A percentile compares a stretch with the other conserved stretches of the same genome.
Conservation (phyloP, 2,113 vertebrate species). For the Nyctibius bracteatus region DNA sequence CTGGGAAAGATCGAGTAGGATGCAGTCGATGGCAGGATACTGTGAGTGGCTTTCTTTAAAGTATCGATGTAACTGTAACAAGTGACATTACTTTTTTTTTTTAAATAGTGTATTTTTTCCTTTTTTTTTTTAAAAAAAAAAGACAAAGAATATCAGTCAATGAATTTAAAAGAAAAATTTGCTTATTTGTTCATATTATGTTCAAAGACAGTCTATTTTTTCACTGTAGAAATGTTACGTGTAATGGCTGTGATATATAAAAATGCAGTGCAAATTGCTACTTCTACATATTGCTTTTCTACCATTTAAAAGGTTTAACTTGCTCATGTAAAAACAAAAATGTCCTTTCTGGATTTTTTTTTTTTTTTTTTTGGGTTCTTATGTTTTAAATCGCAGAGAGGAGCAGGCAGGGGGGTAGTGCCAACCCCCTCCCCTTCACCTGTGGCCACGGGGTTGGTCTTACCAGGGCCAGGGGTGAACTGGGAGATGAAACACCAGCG, state of each 20-base stretch:
- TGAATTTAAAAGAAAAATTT: constrained; percentile 72
- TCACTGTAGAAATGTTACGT: constrained; percentile 86
- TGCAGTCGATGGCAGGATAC: neutral
- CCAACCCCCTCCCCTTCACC: neutral
- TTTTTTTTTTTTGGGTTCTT: neutral
- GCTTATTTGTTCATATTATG: constrained; percentile 89
- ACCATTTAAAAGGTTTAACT: constrained; percentile 53
- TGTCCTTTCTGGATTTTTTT: neutral
- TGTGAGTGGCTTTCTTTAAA: constrained; percentile 67
- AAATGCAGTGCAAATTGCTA: constrained; percentile 47
- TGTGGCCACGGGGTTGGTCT: neutral
- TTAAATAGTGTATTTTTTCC: constrained; percentile 73
- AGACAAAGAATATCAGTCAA: constrained; percentile 59
- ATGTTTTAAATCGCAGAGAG: neutral
- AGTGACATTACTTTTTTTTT: constrained; percentile 72
- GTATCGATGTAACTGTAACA: constrained; percentile 66
- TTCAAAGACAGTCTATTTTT: constrained; percentile 98
- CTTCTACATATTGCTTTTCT: constrained; percentile 52
- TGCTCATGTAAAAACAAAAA: constrained; percentile 34
- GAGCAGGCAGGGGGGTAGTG: neutral
- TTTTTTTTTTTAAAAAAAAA: constrained; percentile 61
- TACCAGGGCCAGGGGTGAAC: fast-evolving
- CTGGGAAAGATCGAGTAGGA: constrained; percentile 1
- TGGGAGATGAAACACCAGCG: neutral
- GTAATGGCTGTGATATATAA: constrained; percentile 68